Percentiles rank a stretch among this genome's conserved stretches.
Evolutionary conservation across 2,888 invertebrate genomes (phyloP).

Genomic region (Drosophila engyochracea): DNA sequence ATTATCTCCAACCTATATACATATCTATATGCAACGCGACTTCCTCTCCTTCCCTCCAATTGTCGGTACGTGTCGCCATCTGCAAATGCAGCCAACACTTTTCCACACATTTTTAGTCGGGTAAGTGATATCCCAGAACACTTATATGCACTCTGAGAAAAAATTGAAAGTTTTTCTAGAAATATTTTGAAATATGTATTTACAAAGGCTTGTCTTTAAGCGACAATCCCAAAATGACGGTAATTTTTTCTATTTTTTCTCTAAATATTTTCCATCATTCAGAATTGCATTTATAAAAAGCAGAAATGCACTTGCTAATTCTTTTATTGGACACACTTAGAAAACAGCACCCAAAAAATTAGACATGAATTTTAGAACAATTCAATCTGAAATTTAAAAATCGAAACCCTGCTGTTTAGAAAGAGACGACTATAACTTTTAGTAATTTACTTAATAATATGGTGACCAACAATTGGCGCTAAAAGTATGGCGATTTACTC

Average conservation of each 20-base stretch:
- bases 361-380: not conserved
- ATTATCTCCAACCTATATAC: conserved; percentile 59
- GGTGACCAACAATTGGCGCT: not conserved
- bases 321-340: not conserved
- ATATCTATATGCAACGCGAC: conserved; percentile 4
- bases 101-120: conserved; percentile 36
- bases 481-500: not conserved
- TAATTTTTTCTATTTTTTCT: accelerated
- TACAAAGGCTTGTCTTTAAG: too few species aligned
- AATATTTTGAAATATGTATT: not conserved
- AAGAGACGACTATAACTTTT: not conserved
- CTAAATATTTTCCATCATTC: not conserved
- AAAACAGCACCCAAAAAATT: too few species aligned
- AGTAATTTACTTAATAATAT: not conserved
- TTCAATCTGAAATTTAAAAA: not conserved
- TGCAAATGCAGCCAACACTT: conserved; percentile 32
- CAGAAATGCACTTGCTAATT: not conserved
- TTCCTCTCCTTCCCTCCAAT: conserved; percentile 10
- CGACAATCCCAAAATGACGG: not conserved
- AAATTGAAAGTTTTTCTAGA: not conserved
- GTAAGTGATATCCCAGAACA: conserved; percentile 69
- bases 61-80: conserved; percentile 45
- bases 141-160: conserved; percentile 25
- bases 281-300: not conserved
- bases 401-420: not conserved